phyloP scores from a whole-genome alignment of 2,797 vertebrate species.

The Crenuchus spilurus region DNA sequence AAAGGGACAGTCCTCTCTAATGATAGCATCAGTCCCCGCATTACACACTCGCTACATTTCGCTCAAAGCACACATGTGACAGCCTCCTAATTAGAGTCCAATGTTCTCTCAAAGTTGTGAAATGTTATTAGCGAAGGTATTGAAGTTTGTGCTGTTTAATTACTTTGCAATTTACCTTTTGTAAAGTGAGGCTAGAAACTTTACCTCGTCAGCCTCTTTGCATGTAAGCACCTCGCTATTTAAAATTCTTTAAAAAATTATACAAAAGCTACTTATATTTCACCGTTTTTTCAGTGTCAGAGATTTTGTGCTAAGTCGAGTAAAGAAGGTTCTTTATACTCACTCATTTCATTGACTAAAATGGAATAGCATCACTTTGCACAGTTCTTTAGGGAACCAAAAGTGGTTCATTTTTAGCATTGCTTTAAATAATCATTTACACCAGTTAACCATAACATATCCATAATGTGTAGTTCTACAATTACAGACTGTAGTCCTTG shows the following conservation, averaged over 20 bases:
- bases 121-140: slow-evolving; percentile 59
- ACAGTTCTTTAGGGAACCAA: too few relatives aligned
- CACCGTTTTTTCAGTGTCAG: neutral
- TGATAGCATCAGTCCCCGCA: slow-evolving; percentile 69
- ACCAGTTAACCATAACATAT: too few relatives aligned
- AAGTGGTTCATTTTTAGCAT: too few relatives aligned
- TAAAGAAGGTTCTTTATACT: too few relatives aligned
- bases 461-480: too few relatives aligned
- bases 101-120: slow-evolving; percentile 57
- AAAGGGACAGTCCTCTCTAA: slow-evolving; percentile 70
- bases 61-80: slow-evolving; percentile 69
- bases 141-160: slow-evolving; percentile 66
- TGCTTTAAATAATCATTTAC: too few relatives aligned
- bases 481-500: too few relatives aligned
- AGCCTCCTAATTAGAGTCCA: slow-evolving; percentile 74
- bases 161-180: slow-evolving; percentile 62
- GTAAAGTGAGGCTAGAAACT: slow-evolving; percentile 64
- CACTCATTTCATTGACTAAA: too few relatives aligned
- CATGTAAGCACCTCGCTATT: neutral
- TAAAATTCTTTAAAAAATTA: slow-evolving; percentile 24
- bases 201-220: slow-evolving; percentile 41
- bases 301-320: too few relatives aligned
- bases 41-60: slow-evolving; percentile 63
- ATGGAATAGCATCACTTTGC: too few relatives aligned
- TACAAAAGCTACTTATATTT: neutral